phyloP scores from a whole-genome alignment of 2,888 invertebrate species.

The Zaprionus lineosus region DNA sequence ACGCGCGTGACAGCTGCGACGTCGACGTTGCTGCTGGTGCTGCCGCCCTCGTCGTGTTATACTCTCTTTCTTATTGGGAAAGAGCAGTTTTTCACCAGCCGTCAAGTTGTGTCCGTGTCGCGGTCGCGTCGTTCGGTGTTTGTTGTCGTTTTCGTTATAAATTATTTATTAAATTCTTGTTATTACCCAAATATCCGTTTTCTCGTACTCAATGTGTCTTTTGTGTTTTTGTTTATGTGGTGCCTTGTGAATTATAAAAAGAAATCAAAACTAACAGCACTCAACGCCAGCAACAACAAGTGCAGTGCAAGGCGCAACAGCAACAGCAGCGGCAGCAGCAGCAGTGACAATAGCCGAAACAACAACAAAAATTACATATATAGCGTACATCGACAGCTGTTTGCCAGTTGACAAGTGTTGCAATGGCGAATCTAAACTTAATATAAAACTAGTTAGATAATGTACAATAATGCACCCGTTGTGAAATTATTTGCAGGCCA shows the following conservation, averaged over 20 bases:
- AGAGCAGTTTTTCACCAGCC: constrained; percentile 66
- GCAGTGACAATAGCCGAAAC: constrained; percentile 17
- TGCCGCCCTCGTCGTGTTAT: constrained; percentile 36
- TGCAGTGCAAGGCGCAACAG: constrained; percentile 20
- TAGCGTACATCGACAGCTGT: constrained; percentile 59
- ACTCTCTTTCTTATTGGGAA: constrained; percentile 64
- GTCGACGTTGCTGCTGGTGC: constrained; percentile 36
- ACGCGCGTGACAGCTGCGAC: constrained; percentile 61
- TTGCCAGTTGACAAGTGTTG: constrained; percentile 44
- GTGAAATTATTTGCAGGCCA: constrained; percentile 17
- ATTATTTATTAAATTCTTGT: constrained; percentile 45
- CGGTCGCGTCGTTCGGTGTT: constrained; percentile 48
- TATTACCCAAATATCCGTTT: constrained; percentile 15
- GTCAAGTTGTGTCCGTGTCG: constrained; percentile 62
- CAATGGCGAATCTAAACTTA: constrained; percentile 23
- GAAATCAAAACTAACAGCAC: constrained; percentile 11
- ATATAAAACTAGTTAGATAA: constrained; percentile 22
- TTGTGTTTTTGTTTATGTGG: constrained; percentile 25
- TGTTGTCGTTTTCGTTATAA: constrained; percentile 43
- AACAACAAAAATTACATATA: constrained; percentile 45
- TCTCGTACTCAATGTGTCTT: not conserved
- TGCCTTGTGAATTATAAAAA: constrained; percentile 17
- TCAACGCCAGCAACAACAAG: constrained; percentile 33
- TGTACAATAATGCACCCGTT: constrained; percentile 15
- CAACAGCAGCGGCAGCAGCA: constrained; percentile 22